Evolutionary conservation across 1,140 invertebrate genomes (phyloP), one percentile per base, ranked within the genome.

Genomic region (Aphidius gifuensis): DNA sequence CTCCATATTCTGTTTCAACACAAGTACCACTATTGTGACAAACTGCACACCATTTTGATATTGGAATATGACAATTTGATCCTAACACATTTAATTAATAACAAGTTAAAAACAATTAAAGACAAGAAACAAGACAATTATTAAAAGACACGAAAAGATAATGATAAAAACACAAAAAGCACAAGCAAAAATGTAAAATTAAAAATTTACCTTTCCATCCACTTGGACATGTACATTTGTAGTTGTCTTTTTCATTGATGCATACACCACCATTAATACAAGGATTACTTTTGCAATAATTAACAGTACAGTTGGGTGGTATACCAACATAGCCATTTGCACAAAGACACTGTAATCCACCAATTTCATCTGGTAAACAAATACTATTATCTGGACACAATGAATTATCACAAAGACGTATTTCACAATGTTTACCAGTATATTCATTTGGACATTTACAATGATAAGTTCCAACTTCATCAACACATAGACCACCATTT

Each of bases 321-420:
- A 83, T 82, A 67, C 91, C 91, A 51, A 85, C 85, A 80, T 86
- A 93, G 49, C 89, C 90, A 5, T 84, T 75, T 49, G 87, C 85
- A 68, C 90, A 92, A 9, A 86, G 80, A 72, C 90, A 92, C n/a
- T 84, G 83, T 21, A 80, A 73, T 0, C 76, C 77, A 39, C 78
- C 79, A 1, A 72, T 69, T 11, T 79, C 79, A 58, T 83, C 81
- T 32, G 23, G 23, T 4, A 81, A 67, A 70, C 87, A 88, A 21
- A 82, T 78, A 21, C 84, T 84, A 68, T 82, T 80, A 9, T 76
- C 67, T 44, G 85, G 82, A 71, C 86, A 85, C 38, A 78, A 67
- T 7, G 78, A 68, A 43, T 81, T 78, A 9, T 81, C 82, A 74
- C 85, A 87, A 40, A 73, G 45, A 61, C 74, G 78, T 5, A 74